Evolutionary conservation across 2,888 invertebrate genomes (phyloP).

Genomic region (Anoncus sp.): DNA sequence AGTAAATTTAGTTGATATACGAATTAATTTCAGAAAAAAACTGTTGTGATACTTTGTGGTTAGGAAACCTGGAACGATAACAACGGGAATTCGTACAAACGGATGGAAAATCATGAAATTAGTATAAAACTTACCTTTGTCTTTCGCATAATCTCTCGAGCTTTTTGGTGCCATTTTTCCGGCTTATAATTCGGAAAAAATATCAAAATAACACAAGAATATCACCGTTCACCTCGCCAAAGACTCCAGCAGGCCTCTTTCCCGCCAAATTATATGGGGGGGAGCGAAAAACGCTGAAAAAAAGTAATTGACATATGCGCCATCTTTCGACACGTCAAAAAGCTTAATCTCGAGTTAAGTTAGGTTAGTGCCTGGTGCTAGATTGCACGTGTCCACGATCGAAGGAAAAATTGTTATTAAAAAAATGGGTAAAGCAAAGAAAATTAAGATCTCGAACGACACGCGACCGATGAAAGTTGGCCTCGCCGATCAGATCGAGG

Average conservation of each 20-base stretch:
- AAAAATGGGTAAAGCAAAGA: slow-evolving; percentile 90
- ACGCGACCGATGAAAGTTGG: slow-evolving; percentile 84
- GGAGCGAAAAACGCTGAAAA: neutral
- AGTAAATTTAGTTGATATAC: slow-evolving; percentile 13
- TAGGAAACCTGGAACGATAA: slow-evolving; percentile 41
- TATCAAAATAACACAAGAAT: slow-evolving; percentile 23
- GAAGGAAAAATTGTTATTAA: slow-evolving; percentile 8
- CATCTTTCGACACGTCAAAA: slow-evolving; percentile 22
- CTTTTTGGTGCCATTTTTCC: slow-evolving; percentile 75
- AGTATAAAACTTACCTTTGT: slow-evolving; percentile 71
- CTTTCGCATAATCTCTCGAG: slow-evolving; percentile 77
- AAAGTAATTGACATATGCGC: neutral
- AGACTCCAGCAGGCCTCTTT: slow-evolving; percentile 31
- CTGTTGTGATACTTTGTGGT: slow-evolving; percentile 49
- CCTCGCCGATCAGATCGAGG: slow-evolving; percentile 91
- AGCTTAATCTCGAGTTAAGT: slow-evolving; percentile 25
- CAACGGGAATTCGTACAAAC: neutral
- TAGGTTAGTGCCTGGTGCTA: neutral
- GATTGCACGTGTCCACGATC: slow-evolving; percentile 14
- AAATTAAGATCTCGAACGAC: slow-evolving; percentile 87
- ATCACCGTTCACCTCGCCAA: neutral
- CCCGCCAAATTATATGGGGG: slow-evolving; percentile 53
- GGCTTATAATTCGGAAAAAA: slow-evolving; percentile 15
- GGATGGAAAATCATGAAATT: neutral
- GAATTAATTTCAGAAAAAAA: neutral